Base-by-base conservation (phyloP, 1,140 invertebrate genomes). In the Alviniconcha marisindica region DNA sequence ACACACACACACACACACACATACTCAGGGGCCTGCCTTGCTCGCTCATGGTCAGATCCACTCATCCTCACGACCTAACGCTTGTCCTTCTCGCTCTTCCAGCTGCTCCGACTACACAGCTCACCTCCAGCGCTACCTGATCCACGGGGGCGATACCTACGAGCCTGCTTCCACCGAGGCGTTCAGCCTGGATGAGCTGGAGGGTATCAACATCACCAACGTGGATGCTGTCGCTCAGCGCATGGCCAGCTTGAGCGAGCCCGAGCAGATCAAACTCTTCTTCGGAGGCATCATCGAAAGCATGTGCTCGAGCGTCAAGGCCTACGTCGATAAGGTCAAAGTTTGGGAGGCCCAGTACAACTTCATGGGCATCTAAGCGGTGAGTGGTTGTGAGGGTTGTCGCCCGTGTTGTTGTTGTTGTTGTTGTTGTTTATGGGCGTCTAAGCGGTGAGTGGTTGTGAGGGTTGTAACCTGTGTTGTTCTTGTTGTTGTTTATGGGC, bases 321-420 rank as follows among this genome's bases (percentile, higher is more conserved):
- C 71, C 36, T 74, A 74, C 71, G 28, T 74, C 36, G 0, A 40
- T 21, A 33, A 74, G 71, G 71, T 74, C 38, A 24, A n/a, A 15
- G 40, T 38, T 38, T 74, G 71, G 71, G 71, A 74, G 71, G 4
- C 36, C 71, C 71, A 74, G 71, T 74, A 74, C 71, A 74, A 74
- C 71, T 74, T 74, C 71, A 40, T 74, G 36, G 71, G 38, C 71
- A 12, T 40, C 60, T 66, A 31, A 31, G n/a, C n/a, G n/a, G n/a
- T n/a, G n/a, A n/a, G n/a, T n/a, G n/a, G n/a, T n/a, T n/a, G n/a
- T n/a, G n/a, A n/a, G n/a, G n/a, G n/a, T n/a, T n/a, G n/a, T n/a
- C n/a, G n/a, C n/a, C n/a, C n/a, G n/a, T n/a, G n/a, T n/a, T n/a
- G n/a, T n/a, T n/a, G n/a, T n/a, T n/a, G n/a, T n/a, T n/a, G n/a